phyloP scores from a whole-genome alignment of 1,140 invertebrate species.

The Bombyx mandarina region DNA sequence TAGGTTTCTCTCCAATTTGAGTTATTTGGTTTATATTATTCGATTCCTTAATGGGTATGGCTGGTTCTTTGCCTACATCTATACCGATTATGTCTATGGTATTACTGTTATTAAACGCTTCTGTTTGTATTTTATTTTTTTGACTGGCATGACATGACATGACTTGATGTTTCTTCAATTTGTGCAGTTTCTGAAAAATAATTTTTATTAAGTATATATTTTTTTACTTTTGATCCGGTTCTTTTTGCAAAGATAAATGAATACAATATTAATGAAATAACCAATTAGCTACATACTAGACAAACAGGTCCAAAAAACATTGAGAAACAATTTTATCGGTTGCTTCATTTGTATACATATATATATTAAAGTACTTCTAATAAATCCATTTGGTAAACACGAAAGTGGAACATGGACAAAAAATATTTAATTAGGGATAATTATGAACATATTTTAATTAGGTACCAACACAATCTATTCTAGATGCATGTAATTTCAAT shows the following conservation, averaged over 20 bases:
- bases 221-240: not conserved
- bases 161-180: conserved; percentile 45
- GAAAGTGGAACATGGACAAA: no score
- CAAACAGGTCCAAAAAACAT: no score
- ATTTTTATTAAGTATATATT: not conserved
- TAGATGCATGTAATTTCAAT: no score
- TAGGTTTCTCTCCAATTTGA: conserved; percentile 16
- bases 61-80: conserved; percentile 41
- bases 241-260: not conserved
- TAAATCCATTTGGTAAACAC: no score
- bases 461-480: no score
- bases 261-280: no score
- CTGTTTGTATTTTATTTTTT: conserved; percentile 26
- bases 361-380: no score
- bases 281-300: no score
- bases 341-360: no score
- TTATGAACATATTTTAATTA: no score
- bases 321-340: no score
- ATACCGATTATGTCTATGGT: conserved; percentile 53
- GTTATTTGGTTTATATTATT: conserved; percentile 23
- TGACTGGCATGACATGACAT: conserved; percentile 5
- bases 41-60: conserved; percentile 19
- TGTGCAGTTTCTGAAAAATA: conserved; percentile 55
- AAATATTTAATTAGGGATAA: no score
- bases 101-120: conserved; percentile 30